Percentiles rank a stretch among this genome's conserved stretches.
Conservation (phyloP, 2,113 vertebrate species). For the Oryzias curvinotus region DNA sequence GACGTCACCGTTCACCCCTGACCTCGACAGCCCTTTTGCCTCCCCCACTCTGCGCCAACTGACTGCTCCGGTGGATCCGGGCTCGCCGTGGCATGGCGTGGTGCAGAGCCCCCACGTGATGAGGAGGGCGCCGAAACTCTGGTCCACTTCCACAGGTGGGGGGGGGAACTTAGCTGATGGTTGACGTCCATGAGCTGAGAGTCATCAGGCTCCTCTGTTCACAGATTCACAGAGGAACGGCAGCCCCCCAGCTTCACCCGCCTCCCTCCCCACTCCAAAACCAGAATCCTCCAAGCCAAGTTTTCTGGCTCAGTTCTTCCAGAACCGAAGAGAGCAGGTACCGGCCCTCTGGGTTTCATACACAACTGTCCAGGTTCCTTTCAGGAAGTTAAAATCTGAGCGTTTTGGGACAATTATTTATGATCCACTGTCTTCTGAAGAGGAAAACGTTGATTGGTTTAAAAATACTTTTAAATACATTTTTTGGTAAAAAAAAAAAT, state of each 20-base stretch:
- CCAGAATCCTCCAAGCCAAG: conserved; percentile 65
- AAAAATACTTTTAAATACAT: too few relatives aligned
- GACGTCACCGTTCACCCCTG: conserved; percentile 76
- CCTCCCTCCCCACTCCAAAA: conserved; percentile 46
- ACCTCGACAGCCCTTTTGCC: conserved; percentile 77
- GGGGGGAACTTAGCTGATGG: too few relatives aligned
- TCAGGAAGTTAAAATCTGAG: too few relatives aligned
- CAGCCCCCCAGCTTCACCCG: conserved; percentile 51
- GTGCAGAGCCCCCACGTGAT: conserved; percentile 82
- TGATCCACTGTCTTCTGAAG: too few relatives aligned
- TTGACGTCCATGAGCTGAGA: too few relatives aligned
- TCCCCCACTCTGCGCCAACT: conserved; percentile 77
- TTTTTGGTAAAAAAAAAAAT: too few relatives aligned
- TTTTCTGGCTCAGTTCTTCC: conserved; percentile 81
- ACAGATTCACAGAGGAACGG: conserved; percentile 68
- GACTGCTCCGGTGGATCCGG: conserved; percentile 71
- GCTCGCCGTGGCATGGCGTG: conserved; percentile 79
- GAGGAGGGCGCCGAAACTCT: conserved; percentile 87
- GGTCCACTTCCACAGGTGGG: conserved; percentile 86
- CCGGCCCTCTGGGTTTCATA: conserved; percentile 5
- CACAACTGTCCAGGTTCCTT: not conserved
- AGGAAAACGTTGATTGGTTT: too few relatives aligned
- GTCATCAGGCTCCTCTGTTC: not conserved
- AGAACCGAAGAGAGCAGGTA: conserved; percentile 92
- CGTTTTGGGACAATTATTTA: too few relatives aligned